Conservation (phyloP, 2,888 invertebrate species). For the Agriopis aurantiaria region DNA sequence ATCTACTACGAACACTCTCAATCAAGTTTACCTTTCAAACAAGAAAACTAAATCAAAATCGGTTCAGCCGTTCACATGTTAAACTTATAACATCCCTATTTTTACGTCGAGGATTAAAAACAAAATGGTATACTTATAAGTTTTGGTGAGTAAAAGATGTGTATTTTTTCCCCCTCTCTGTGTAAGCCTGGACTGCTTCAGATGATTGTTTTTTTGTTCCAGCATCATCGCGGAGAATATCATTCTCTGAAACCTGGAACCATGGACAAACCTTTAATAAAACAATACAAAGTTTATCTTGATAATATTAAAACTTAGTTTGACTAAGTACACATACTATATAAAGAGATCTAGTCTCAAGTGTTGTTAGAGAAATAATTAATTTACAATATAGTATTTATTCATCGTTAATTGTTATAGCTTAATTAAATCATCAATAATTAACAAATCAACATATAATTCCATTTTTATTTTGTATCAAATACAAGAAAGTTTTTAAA, state of each 20-base stretch:
- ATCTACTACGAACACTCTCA: no score
- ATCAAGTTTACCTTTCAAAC: no score
- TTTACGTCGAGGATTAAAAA: no score
- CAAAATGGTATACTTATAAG: no score
- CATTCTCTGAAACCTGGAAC: slow-evolving; percentile 34
- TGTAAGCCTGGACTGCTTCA: no score
- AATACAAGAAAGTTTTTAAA: slow-evolving; percentile 55
- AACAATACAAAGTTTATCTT: slow-evolving; percentile 56
- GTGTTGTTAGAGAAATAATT: slow-evolving; percentile 36
- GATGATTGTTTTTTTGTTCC: slow-evolving; percentile 47
- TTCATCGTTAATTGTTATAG: slow-evolving; percentile 50
- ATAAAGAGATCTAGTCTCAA: slow-evolving; percentile 58
- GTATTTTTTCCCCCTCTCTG: no score
- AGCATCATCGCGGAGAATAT: slow-evolving; percentile 48
- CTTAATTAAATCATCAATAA: slow-evolving; percentile 33
- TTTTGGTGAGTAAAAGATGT: no score
- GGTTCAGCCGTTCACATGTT: no score
- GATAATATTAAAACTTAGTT: slow-evolving; percentile 49
- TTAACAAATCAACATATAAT: slow-evolving; percentile 36
- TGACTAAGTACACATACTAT: slow-evolving; percentile 40
- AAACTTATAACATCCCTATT: no score
- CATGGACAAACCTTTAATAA: slow-evolving; percentile 70
- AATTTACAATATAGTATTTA: slow-evolving; percentile 46
- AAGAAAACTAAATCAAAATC: no score
- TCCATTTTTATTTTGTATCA: slow-evolving; percentile 53